Evolutionary conservation across 2,113 vertebrate species (phyloP), one percentile per base, ranked within the genome.

Genomic region (Notothenia rossii): DNA sequence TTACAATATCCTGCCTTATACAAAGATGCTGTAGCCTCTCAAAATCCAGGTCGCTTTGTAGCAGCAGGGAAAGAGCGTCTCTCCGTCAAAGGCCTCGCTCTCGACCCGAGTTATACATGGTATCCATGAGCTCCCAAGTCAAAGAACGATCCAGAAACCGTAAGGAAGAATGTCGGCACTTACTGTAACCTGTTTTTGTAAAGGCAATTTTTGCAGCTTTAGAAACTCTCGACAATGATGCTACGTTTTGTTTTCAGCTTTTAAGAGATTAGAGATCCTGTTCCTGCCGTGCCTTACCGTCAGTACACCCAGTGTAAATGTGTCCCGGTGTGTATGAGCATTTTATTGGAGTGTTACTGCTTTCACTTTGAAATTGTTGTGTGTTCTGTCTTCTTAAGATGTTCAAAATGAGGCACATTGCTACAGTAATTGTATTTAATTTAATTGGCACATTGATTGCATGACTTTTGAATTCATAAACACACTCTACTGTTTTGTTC

Each of bases 101-200:
- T 59, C 85, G 87, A 62, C 85, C 73, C 55, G 91, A 61, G 13
- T 91, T 95, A 94, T 96, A 93, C 96, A 97, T 96, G 96, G 96
- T 95, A 95, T 96, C 96, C 95, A 95, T 95, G 96, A 94, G 94
- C 92, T 93, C 84, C 66, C 62, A 22, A 81, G 50, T 78, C 78
- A 66, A 69, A 69, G 20, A 49, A 70, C 4, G 45, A 74, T 55
- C 73, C 81, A 60, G 51, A 77, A 66, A 77, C 48, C 17, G 29
- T 29, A 68, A 45, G 62, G 36, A 72, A 2, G 74, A 84, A 89
- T 53, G 80, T 64, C 80, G 75, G 51, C 77, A 45, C 59, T 61
- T 71, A 22, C 75, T 63, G 51, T 33, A 50, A 67, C 25, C 63
- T n/a, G 46, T 60, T 70, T 69, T 40, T 8, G 14, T 75, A 17